Evolutionary conservation across 1,140 invertebrate species (phyloP).

Genomic region (Cherax destructor): DNA sequence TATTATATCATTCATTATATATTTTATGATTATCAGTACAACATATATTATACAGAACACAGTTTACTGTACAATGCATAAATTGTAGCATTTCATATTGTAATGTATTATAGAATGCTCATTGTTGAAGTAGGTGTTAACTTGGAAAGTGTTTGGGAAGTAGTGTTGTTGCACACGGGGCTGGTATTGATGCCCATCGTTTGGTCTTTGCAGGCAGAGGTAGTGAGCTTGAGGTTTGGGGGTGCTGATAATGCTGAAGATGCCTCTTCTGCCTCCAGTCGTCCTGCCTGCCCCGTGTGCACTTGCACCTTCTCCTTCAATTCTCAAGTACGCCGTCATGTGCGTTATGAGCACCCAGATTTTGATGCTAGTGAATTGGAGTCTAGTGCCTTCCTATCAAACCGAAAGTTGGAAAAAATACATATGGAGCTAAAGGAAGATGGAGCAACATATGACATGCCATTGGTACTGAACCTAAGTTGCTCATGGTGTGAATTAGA

Average conservation of each 20-base stretch:
- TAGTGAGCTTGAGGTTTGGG: slow-evolving; percentile 46
- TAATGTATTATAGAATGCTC: no score
- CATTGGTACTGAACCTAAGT: slow-evolving; percentile 18
- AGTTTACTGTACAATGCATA: no score
- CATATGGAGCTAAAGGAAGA: slow-evolving; percentile 49
- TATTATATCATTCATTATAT: background rate
- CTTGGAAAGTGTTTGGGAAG: background rate
- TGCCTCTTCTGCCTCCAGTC: slow-evolving; percentile 7
- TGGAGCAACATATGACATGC: background rate
- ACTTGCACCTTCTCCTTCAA: slow-evolving; percentile 42
- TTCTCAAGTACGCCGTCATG: slow-evolving; percentile 55
- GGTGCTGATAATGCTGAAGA: slow-evolving; percentile 45
- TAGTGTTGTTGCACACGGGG: slow-evolving; percentile 20
- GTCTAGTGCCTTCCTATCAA: background rate
- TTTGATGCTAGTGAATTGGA: slow-evolving; percentile 43
- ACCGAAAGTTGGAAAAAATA: slow-evolving; percentile 11
- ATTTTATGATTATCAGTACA: background rate
- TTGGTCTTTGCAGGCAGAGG: slow-evolving; percentile 64
- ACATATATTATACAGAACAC: no score
- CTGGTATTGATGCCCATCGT: slow-evolving; percentile 56
- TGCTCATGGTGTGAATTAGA: slow-evolving; percentile 57
- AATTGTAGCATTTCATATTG: no score
- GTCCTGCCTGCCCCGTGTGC: slow-evolving; percentile 59
- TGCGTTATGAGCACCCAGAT: slow-evolving; percentile 59
- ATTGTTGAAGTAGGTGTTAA: background rate